These are phyloP conservation scores for Thelaira solivaga DNA, from an alignment of 2,888 invertebrate species.

Conservation along the genomic window DNA sequence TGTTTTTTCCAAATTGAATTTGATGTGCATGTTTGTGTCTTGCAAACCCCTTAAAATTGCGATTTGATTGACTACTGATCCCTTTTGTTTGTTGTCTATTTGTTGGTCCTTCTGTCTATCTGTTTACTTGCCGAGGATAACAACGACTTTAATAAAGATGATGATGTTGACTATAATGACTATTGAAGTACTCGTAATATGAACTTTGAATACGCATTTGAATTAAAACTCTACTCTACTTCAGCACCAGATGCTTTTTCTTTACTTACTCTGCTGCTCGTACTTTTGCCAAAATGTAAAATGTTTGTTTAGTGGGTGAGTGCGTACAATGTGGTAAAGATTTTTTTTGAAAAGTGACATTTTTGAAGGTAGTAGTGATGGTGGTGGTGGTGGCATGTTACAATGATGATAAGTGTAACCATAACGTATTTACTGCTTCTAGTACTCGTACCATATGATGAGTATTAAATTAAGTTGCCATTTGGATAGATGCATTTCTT, in stretches of 20 bases:
- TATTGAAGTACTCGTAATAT: conserved; percentile 34
- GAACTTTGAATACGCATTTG: conserved; percentile 21
- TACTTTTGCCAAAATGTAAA: conserved; percentile 39
- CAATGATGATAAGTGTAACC: conserved; percentile 23
- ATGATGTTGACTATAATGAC: conserved; percentile 49
- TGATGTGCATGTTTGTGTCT: conserved; percentile 26
- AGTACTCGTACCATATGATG: conserved; percentile 49
- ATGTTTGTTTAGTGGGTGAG: conserved; percentile 58
- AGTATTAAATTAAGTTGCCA: conserved; percentile 56
- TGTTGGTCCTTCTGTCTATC: conserved; percentile 33
- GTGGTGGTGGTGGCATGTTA: conserved; percentile 5
- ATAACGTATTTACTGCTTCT: conserved; percentile 1
- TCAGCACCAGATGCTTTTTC: conserved; percentile 16
- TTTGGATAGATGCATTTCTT: conserved; percentile 55
- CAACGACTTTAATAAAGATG: conserved; percentile 56
- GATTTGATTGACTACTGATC: conserved; percentile 74
- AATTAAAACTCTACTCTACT: conserved; percentile 33
- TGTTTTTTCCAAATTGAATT: conserved; percentile 41
- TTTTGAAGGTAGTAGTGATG: background rate
- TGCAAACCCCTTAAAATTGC: conserved; percentile 72
- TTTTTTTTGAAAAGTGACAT: conserved; percentile 23
- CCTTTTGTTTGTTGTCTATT: conserved; percentile 54
- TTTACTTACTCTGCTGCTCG: too few relatives aligned
- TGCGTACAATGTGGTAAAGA: conserved; percentile 40
- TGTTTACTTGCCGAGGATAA: conserved; percentile 43